Evolutionary conservation across 2,888 invertebrate genomes (phyloP).

Genomic region (Eristalis pertinax): DNA sequence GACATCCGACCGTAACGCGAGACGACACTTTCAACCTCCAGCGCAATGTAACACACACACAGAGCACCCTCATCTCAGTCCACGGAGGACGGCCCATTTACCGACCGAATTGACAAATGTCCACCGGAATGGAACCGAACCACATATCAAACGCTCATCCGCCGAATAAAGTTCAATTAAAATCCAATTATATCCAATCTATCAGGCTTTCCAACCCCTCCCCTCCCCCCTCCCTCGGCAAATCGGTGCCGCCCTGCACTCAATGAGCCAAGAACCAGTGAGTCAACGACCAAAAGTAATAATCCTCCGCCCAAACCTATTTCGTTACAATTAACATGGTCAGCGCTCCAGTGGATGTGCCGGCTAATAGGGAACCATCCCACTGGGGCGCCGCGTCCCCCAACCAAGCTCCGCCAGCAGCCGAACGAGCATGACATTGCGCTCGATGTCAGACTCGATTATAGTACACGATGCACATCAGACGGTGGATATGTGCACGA

Average conservation of each 20-base stretch:
- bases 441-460: constrained; percentile 66
- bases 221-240: neutral
- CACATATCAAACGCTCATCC: constrained; percentile 61
- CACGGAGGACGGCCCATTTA: neutral
- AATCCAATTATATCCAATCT: constrained; percentile 68
- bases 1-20: constrained; percentile 1
- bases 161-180: constrained; percentile 69
- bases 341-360: constrained; percentile 40
- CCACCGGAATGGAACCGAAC: constrained; percentile 21
- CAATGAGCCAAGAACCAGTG: constrained; percentile 6
- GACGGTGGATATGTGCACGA: constrained; percentile 12
- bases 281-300: constrained; percentile 59
- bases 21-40: neutral
- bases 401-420: neutral
- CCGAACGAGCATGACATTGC: constrained; percentile 48
- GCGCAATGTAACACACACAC: constrained; percentile 24
- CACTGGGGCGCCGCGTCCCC: neutral
- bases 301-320: constrained; percentile 54
- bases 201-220: constrained; percentile 33
- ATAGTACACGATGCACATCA: constrained; percentile 28
- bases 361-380: constrained; percentile 33
- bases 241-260: neutral
- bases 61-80: neutral
- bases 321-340: constrained; percentile 65
- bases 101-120: constrained; percentile 46